phyloP scores from a whole-genome alignment of 2,113 vertebrate genomes.

The Gymnocephalus cernua region DNA sequence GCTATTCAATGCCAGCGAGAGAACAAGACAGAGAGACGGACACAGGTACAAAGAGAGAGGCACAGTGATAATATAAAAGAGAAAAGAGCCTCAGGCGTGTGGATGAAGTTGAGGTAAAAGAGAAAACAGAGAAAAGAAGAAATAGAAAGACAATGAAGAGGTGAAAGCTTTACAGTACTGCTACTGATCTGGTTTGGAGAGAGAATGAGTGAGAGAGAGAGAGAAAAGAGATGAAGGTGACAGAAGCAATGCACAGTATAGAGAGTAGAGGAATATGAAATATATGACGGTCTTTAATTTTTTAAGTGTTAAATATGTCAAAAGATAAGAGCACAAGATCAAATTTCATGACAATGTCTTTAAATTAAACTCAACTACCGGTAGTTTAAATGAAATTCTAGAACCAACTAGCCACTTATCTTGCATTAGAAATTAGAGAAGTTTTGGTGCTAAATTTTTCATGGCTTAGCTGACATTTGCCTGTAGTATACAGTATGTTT shows the following conservation, averaged over 20 bases:
- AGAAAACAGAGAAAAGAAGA: slow-evolving; percentile 17
- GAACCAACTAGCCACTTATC: not conserved
- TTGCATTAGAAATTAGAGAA: not conserved
- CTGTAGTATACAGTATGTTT: not conserved
- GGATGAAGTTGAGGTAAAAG: slow-evolving; percentile 27
- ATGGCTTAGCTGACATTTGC: not conserved
- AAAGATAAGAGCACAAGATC: not conserved
- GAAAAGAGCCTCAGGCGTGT: slow-evolving; percentile 31
- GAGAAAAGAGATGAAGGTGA: slow-evolving; percentile 2
- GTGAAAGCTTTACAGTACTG: slow-evolving; percentile 21
- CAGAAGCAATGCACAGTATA: not conserved
- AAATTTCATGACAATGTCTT: not conserved
- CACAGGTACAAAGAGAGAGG: slow-evolving; percentile 23
- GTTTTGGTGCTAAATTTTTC: not conserved
- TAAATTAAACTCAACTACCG: not conserved
- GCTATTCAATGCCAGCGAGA: slow-evolving; percentile 33
- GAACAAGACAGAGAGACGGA: slow-evolving; percentile 41
- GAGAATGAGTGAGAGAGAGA: not conserved
- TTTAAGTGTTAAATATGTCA: not conserved
- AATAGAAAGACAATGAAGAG: slow-evolving; percentile 23
- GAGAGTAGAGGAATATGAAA: not conserved
- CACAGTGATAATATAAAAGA: slow-evolving; percentile 20
- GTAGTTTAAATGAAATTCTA: slow-evolving; percentile 4
- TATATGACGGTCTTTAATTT: not conserved
- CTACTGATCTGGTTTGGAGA: slow-evolving; percentile 23